These are phyloP conservation scores for Peromyscus polionotus DNA, from an alignment of 2,113 vertebrate species.

Conservation along the genomic window DNA sequence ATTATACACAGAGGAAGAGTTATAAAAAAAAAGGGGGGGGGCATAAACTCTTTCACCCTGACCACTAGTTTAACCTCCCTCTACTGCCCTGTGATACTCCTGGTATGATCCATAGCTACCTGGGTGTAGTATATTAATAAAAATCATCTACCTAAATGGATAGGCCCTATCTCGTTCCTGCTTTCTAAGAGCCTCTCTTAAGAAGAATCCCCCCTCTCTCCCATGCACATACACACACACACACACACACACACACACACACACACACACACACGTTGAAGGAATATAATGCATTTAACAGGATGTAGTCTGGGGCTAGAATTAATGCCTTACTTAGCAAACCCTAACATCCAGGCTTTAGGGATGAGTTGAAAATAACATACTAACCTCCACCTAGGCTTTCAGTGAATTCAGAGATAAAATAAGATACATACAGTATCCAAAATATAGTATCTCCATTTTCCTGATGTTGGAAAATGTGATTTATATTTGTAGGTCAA, in stretches of 20 bases:
- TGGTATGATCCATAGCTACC: neutral
- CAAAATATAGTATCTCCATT: neutral
- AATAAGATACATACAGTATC: neutral
- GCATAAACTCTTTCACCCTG: neutral
- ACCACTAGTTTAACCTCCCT: neutral
- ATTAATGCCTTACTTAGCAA: neutral
- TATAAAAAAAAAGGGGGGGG: neutral
- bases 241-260: neutral
- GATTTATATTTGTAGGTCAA: neutral
- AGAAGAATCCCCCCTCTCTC: neutral
- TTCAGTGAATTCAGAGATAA: constrained; percentile 10
- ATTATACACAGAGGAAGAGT: neutral
- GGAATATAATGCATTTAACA: neutral
- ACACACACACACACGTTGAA: neutral
- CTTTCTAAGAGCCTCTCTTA: neutral
- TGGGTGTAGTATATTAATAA: neutral
- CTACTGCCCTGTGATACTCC: neutral
- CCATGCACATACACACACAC: neutral
- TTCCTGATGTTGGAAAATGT: neutral
- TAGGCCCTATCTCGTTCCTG: constrained; percentile 1
- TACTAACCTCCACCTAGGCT: neutral
- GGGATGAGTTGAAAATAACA: neutral
- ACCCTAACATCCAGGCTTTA: neutral
- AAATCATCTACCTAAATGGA: neutral
- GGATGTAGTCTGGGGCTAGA: neutral